A percentile compares a stretch with the other conserved stretches of the same genome.
Conservation (phyloP, 1,140 invertebrate genomes). For the Drosophila funebris region DNA sequence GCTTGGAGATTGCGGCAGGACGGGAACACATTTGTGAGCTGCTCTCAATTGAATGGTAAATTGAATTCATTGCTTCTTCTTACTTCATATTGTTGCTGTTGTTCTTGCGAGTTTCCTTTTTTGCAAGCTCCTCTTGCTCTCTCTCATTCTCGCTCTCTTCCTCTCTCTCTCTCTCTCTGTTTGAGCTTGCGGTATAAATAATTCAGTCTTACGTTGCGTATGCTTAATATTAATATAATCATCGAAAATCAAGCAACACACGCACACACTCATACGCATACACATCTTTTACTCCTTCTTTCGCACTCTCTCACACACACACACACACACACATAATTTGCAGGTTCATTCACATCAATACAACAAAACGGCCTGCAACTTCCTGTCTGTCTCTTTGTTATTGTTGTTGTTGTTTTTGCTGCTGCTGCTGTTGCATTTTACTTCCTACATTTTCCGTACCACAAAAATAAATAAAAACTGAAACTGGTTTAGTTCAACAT, state of each 20-base stretch:
- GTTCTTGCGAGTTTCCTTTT: conserved; percentile 29
- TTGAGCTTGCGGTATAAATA: conserved; percentile 37
- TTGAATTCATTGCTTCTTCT: conserved; percentile 41
- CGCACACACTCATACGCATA: conserved; percentile 4
- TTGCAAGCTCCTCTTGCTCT: background rate
- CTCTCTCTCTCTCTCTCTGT: background rate
- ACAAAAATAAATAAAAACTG: conserved; percentile 39
- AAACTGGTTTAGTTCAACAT: conserved; percentile 71
- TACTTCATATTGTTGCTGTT: conserved; percentile 15
- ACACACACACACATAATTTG: conserved; percentile 6
- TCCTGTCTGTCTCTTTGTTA: conserved; percentile 63
- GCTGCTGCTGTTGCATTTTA: conserved; percentile 41
- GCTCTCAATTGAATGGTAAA: conserved; percentile 70
- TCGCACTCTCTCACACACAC: conserved; percentile 4
- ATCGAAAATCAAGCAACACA: conserved; percentile 33
- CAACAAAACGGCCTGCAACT: conserved; percentile 47
- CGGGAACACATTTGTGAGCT: conserved; percentile 27
- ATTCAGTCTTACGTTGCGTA: conserved; percentile 59
- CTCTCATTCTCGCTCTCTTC: background rate
- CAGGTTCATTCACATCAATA: conserved; percentile 54
- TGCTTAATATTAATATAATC: conserved; percentile 71
- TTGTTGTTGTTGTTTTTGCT: conserved; percentile 3
- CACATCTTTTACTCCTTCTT: conserved; percentile 20
- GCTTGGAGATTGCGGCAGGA: conserved; percentile 27
- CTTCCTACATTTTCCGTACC: conserved; percentile 72